Percentiles rank a stretch among this genome's conserved stretches.
phyloP scores from a whole-genome alignment of 2,113 vertebrate species.

The Cercopithecus mona region DNA sequence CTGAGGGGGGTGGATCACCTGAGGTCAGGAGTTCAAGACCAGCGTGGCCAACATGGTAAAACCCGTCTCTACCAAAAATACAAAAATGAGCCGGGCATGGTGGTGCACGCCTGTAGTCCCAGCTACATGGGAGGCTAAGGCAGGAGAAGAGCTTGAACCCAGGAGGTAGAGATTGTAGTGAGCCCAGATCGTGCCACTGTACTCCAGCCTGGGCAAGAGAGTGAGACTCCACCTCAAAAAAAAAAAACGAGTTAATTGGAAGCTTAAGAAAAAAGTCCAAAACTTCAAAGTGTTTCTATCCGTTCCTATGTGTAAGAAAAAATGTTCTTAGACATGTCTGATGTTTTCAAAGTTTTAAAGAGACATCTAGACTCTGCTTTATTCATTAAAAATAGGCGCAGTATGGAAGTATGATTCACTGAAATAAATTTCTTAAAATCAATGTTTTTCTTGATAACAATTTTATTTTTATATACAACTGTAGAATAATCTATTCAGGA shows the following conservation, averaged over 20 bases:
- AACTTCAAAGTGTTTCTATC: background rate
- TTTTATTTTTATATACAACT: background rate
- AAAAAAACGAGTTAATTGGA: background rate
- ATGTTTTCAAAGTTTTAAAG: constrained; percentile 1
- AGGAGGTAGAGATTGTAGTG: too few species aligned
- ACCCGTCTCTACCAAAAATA: too few species aligned
- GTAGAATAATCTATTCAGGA: background rate
- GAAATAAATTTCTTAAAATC: constrained; percentile 19
- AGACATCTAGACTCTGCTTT: background rate
- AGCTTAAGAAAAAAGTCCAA: background rate
- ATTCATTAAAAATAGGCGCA: background rate
- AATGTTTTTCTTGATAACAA: background rate
- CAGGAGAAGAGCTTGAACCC: too few species aligned
- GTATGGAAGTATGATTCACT: background rate
- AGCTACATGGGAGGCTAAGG: too few species aligned
- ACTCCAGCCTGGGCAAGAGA: too few species aligned
- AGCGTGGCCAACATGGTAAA: too few species aligned
- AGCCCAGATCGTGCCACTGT: too few species aligned
- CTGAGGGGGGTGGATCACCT: too few species aligned
- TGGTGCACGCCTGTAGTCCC: too few species aligned
- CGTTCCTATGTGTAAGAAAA: background rate
- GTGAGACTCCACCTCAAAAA: too few species aligned
- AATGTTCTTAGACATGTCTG: background rate
- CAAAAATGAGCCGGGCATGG: too few species aligned
- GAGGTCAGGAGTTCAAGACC: too few species aligned